Evolutionary conservation across 2,113 vertebrate genomes (phyloP).

Genomic region (Hippoglossus stenolepis): DNA sequence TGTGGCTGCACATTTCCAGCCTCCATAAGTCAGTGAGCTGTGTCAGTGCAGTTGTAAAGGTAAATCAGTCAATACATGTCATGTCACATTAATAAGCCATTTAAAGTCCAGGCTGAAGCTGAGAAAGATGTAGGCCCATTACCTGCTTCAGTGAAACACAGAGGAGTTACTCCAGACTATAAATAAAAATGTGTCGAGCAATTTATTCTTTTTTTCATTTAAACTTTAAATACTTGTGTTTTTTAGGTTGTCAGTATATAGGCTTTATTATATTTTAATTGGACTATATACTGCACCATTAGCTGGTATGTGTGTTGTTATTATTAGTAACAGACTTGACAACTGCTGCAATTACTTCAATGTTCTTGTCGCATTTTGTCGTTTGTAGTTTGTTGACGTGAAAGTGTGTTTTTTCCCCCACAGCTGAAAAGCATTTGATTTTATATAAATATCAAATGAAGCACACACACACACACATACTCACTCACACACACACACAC

Average conservation of each 20-base stretch:
- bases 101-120: slow-evolving; percentile 47
- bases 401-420: background rate
- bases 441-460: slow-evolving; percentile 25
- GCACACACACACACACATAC: background rate
- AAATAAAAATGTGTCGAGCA: slow-evolving; percentile 20
- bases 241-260: background rate
- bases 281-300: background rate
- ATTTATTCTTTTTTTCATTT: background rate
- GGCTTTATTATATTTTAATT: slow-evolving; percentile 1
- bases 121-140: slow-evolving; percentile 30
- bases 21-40: slow-evolving; percentile 46
- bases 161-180: slow-evolving; percentile 26
- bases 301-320: slow-evolving; percentile 32
- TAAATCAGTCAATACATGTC: slow-evolving; percentile 48
- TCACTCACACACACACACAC: background rate
- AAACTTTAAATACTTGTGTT: background rate
- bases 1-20: slow-evolving; percentile 46
- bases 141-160: slow-evolving; percentile 19
- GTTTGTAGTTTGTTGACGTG: slow-evolving; percentile 44
- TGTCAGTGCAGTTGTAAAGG: slow-evolving; percentile 43
- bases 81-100: slow-evolving; percentile 34
- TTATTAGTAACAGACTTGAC: slow-evolving; percentile 54
- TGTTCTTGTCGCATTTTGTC: slow-evolving; percentile 10
- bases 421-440: slow-evolving; percentile 18
- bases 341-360: slow-evolving; percentile 29